Evolutionary conservation across 1,140 invertebrate species (phyloP).

Genomic region (Hycleus cichorii): DNA sequence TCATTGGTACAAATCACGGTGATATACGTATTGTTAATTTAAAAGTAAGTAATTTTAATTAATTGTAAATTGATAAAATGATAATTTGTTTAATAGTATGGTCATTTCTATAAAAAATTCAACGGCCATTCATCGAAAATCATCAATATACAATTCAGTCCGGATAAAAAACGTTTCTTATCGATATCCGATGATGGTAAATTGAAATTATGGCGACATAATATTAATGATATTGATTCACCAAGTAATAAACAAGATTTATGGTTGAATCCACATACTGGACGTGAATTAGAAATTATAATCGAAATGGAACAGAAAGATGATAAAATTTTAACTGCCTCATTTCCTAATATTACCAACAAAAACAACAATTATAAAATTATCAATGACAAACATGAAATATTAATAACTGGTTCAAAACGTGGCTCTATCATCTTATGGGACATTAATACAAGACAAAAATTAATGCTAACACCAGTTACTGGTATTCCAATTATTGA

Average conservation of each 20-base stretch:
- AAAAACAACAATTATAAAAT: too few species aligned
- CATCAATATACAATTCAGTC: constrained; percentile 16
- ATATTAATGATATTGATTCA: constrained; percentile 8
- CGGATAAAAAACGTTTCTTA: constrained; percentile 18
- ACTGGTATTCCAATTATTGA: too few species aligned
- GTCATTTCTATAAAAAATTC: constrained; percentile 1
- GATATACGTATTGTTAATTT: constrained; percentile 14
- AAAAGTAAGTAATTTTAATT: constrained; percentile 6
- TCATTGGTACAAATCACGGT: constrained; percentile 19
- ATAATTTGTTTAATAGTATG: too few species aligned
- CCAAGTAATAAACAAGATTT: constrained; percentile 18
- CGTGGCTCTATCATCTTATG: too few species aligned
- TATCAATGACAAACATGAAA: too few species aligned
- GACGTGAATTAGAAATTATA: too few species aligned
- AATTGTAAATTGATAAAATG: constrained; percentile 1
- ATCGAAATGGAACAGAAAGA: too few species aligned
- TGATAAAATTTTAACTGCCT: too few species aligned
- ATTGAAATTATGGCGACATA: constrained; percentile 21
- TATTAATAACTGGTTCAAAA: too few species aligned
- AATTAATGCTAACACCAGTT: too few species aligned
- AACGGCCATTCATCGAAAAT: constrained; percentile 14
- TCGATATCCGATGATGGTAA: constrained; percentile 20
- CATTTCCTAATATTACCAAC: too few species aligned
- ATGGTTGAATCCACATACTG: constrained; percentile 15
- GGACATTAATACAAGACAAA: too few species aligned